Evolutionary conservation across 2,888 invertebrate species (phyloP), one percentile per base, ranked within the genome.

Genomic region (Hirtodrosophila cameraria): DNA sequence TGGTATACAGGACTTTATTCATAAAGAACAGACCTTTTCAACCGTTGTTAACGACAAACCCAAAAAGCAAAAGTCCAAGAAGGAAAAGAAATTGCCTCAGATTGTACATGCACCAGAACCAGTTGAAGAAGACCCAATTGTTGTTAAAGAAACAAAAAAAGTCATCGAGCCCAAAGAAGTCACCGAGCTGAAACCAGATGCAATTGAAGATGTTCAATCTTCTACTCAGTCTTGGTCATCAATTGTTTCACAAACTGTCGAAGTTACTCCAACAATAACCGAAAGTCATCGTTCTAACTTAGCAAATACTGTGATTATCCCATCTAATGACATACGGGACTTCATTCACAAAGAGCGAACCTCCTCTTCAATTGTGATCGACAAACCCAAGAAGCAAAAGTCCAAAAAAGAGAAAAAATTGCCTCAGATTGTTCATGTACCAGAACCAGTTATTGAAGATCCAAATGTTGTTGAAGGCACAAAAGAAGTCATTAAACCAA

Each of bases 211-310:
- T 30, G 12, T 15, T 1, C 15, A 30, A 7, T 13, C 36, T 6
- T 33, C 27, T 15, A 8, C 28, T 23, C 53, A 52, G 9, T 74
- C 77, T 0, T 80, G 82, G 81, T 77, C 81, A 1, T 69, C 68
- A 18, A 68, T 68, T 18, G 68, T 68, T 15, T 53, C 69, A 1
- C 58, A 68, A 15, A 30, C 69, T 6, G 20, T n/a, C 12, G 36
- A 48, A 13, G 9, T 9, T 4, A 3, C 16, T 3, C 25, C 27
- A 25, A 12, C 9, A 15, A 25, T 25, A 20, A 39, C 59, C 2
- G 27, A 38, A 38, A 43, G 36, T 27, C 12, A 12, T 5, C 25
- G 1, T 3, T 11, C 30, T 16, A 35, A 54, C 18, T 16, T 18
- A 0, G 7, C 7, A 11, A 5, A 39, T 1, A 25, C 12, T 1